phyloP scores from a whole-genome alignment of 2,113 vertebrate genomes.

The Furnarius figulus region DNA sequence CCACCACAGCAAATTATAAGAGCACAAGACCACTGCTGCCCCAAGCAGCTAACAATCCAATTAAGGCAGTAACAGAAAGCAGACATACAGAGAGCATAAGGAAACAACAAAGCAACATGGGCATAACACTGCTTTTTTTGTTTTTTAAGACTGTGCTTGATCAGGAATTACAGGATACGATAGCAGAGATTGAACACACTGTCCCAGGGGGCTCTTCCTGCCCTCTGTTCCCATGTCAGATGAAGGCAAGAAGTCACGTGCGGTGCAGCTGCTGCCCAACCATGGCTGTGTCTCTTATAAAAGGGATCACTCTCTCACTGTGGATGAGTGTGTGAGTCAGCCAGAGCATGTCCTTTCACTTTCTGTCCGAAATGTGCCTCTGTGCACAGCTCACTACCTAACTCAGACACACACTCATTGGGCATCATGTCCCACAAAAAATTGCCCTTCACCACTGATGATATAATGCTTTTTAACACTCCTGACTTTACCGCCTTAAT shows the following conservation, averaged over 20 bases:
- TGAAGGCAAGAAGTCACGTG: not conserved
- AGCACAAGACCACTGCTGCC: not conserved
- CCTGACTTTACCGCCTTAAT: not conserved
- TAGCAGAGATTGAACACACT: not conserved
- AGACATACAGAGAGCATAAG: not conserved
- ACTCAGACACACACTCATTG: not conserved
- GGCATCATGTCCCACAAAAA: not conserved
- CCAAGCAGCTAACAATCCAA: not conserved
- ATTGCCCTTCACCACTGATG: not conserved
- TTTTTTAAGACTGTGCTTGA: not conserved
- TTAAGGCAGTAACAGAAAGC: not conserved
- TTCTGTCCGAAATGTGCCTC: conserved; percentile 21
- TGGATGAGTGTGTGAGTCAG: conserved; percentile 8
- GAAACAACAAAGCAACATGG: not conserved
- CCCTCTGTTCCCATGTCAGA: not conserved
- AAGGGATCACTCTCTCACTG: not conserved
- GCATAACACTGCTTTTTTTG: not conserved
- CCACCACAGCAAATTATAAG: not conserved
- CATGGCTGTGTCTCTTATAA: not conserved
- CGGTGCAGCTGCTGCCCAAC: not conserved
- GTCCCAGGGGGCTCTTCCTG: not conserved
- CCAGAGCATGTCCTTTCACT: not conserved
- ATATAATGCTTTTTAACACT: not conserved
- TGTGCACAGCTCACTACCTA: not conserved
- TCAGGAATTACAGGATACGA: not conserved